Conservation (phyloP, 1,140 invertebrate genomes). For the Drosophila virilis region DNA sequence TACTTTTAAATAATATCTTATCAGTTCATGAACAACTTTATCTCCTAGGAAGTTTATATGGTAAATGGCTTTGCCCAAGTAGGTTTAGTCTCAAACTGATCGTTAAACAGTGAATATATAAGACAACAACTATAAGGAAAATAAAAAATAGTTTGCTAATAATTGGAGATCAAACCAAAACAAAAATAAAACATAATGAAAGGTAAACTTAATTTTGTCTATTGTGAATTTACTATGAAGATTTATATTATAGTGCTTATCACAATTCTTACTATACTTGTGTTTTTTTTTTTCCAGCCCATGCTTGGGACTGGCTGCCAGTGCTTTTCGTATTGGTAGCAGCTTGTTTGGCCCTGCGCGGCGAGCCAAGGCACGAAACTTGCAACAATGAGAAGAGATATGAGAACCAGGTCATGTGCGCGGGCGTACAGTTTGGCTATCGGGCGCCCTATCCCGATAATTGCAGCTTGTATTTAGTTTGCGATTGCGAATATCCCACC, state of each 20-base stretch:
- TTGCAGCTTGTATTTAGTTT: conserved; percentile 64
- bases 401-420: conserved; percentile 67
- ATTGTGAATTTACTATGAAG: neutral
- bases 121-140: neutral
- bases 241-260: neutral
- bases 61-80: neutral
- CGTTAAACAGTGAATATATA: conserved; percentile 2
- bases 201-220: conserved; percentile 2
- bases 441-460: conserved; percentile 71
- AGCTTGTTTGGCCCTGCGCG: conserved; percentile 1
- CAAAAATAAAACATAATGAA: neutral
- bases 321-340: conserved; percentile 16
- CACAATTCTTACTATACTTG: neutral
- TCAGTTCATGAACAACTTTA: neutral
- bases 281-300: conserved; percentile 1
- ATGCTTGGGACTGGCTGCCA: conserved; percentile 6
- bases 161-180: neutral
- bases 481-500: conserved; percentile 71
- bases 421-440: conserved; percentile 48
- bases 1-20: conserved; percentile 27
- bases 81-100: conserved; percentile 17
- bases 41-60: conserved; percentile 25
- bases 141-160: neutral
- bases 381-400: conserved; percentile 69
- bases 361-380: conserved; percentile 33